Conservation (phyloP, 2,888 invertebrate genomes). For the Chrysotoxum bicinctum region DNA sequence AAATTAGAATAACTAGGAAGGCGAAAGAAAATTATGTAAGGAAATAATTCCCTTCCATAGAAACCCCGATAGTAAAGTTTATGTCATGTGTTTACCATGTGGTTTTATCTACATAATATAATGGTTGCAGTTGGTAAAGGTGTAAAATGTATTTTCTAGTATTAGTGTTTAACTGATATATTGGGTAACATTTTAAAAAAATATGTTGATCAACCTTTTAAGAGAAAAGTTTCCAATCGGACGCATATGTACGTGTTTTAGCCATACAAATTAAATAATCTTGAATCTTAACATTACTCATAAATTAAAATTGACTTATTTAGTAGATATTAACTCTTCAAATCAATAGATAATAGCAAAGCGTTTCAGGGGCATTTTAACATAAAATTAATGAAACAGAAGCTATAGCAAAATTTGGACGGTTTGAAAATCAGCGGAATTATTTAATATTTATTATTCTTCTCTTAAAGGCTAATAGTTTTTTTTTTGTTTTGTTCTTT, state of each 20-base stretch:
- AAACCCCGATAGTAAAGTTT: too few relatives aligned
- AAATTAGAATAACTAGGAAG: too few relatives aligned
- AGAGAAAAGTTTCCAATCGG: not conserved
- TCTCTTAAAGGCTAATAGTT: slow-evolving; percentile 58
- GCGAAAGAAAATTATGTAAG: too few relatives aligned
- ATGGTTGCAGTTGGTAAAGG: too few relatives aligned
- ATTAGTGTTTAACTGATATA: too few relatives aligned
- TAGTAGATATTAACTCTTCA: not conserved
- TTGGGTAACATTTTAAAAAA: too few relatives aligned
- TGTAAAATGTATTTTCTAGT: too few relatives aligned
- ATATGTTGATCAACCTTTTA: too few relatives aligned
- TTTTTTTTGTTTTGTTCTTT: slow-evolving; percentile 10
- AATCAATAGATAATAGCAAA: not conserved
- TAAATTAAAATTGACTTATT: not conserved
- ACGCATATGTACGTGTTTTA: not conserved
- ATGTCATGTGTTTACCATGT: too few relatives aligned
- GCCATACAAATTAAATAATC: not conserved
- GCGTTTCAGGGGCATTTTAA: not conserved
- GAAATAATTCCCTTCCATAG: too few relatives aligned
- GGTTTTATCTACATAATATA: too few relatives aligned
- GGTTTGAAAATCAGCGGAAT: slow-evolving; percentile 62
- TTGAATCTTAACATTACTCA: not conserved
- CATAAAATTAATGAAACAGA: not conserved
- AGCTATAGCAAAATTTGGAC: slow-evolving; percentile 45
- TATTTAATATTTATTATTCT: slow-evolving; percentile 23